These are phyloP conservation scores for Danaus melanippus DNA, from an alignment of 1,140 invertebrate genomes.

Conservation along the genomic window DNA sequence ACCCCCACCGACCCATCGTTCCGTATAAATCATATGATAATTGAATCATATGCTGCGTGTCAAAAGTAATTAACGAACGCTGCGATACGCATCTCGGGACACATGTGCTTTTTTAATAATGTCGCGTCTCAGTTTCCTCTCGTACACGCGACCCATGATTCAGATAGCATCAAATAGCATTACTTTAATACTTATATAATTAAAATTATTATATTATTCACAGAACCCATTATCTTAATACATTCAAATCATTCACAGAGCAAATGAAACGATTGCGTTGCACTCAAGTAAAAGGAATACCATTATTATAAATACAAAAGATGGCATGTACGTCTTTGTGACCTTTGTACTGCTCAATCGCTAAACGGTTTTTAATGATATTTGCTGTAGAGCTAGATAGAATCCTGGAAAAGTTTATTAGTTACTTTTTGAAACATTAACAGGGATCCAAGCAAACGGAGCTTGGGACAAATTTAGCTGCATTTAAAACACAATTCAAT, in stretches of 20 bases:
- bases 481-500: too few species aligned
- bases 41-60: constrained; percentile 72
- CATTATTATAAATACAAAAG: too few species aligned
- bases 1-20: constrained; percentile 43
- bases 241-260: constrained; percentile 58
- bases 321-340: too few species aligned
- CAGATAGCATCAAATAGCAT: constrained; percentile 61
- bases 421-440: too few species aligned
- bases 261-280: constrained; percentile 55
- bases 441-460: too few species aligned
- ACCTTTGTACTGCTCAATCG: too few species aligned
- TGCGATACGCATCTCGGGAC: constrained; percentile 66
- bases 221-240: constrained; percentile 53
- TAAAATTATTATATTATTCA: constrained; percentile 49
- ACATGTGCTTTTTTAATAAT: constrained; percentile 71
- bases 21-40: constrained; percentile 69
- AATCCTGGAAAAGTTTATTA: too few species aligned
- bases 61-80: constrained; percentile 68
- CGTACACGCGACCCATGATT: constrained; percentile 56
- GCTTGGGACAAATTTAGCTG: too few species aligned
- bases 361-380: too few species aligned
- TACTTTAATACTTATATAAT: constrained; percentile 58
- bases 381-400: too few species aligned
- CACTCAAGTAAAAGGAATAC: neutral
- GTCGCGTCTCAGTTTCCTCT: constrained; percentile 57